Evolutionary conservation across 2,113 vertebrate genomes (phyloP), one percentile per base, ranked within the genome.

Genomic region (Spea multiplicata): DNA sequence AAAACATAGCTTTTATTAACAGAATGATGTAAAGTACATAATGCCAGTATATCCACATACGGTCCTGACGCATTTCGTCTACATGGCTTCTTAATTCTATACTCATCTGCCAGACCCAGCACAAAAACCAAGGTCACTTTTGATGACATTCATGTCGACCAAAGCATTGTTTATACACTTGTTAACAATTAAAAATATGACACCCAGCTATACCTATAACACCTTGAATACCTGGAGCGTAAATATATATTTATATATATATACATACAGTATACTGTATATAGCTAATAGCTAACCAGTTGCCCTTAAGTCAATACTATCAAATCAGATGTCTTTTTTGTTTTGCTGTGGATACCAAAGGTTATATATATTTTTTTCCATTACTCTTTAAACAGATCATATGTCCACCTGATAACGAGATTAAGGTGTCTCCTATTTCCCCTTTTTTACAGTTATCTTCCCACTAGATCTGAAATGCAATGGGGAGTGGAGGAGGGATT

Each of bases 371-470:
- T 44, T n/a, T 49, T 52, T 66, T 72, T 73, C 70, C 70, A 79
- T 79, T 79, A 66, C 49, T 73, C 76, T 66, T 65, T 55, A 48
- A 72, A 10, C 14, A 66, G 55, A 46, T 53, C 10, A 13, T 49
- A 45, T 65, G 8, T 44, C 17, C 9, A 13, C 47, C 13, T 67
- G 68, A 55, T 12, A 48, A 57, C 47, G 53, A 69, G 47, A 16
- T 55, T 73, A 75, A 67, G 45, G 66, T 70, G n/a, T 50, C 66
- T 73, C 30, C 17, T 12, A 17, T 73, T 73, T 73, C 77, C 64
- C 9, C 44, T 70, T 73, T 0, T 0, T 62, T 30, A 30, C 16
- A 48, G 9, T 73, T 75, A 0, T 0, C 66, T 64, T 10, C 44
- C 0, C 0, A 64, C 57, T 47, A 17, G 52, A 83, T 81, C 3